These are phyloP conservation scores for Rhamphomyia laevipes DNA, from an alignment of 2,888 invertebrate species.

Conservation along the genomic window DNA sequence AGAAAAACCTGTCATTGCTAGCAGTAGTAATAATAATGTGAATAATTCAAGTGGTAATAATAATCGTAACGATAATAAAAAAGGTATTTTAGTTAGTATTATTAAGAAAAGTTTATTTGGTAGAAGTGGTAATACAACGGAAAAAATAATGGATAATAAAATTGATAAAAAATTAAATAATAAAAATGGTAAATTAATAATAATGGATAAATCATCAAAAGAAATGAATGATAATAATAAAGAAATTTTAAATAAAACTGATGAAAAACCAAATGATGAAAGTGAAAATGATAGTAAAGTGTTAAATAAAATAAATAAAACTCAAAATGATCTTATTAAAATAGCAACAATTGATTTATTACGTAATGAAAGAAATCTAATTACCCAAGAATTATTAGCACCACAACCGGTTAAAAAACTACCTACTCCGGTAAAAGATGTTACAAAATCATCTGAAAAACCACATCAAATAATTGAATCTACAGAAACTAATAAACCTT, in stretches of 20 bases:
- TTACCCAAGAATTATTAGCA: not conserved
- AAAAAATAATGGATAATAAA: not conserved
- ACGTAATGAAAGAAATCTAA: not conserved
- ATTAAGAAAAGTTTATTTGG: conserved; percentile 3
- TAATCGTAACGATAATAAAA: not conserved
- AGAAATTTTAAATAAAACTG: not conserved
- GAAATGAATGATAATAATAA: not conserved
- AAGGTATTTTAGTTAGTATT: conserved; percentile 1
- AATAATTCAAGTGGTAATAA: not conserved
- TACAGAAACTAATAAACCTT: too few species aligned
- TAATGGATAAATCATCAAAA: not conserved
- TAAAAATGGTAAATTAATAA: not conserved
- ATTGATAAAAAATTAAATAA: not conserved
- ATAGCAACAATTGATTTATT: not conserved
- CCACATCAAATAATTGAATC: not conserved
- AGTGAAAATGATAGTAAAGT: not conserved
- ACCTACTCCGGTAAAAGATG: too few species aligned
- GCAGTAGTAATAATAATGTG: not conserved
- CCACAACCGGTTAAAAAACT: not conserved
- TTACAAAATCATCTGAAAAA: not conserved
- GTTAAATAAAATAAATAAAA: not conserved
- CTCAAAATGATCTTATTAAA: not conserved
- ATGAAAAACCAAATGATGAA: not conserved
- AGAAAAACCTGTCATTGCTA: not conserved
- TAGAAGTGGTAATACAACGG: not conserved